Evolutionary conservation across 2,797 vertebrate species (phyloP).

Genomic region (Protonibea diacanthus): DNA sequence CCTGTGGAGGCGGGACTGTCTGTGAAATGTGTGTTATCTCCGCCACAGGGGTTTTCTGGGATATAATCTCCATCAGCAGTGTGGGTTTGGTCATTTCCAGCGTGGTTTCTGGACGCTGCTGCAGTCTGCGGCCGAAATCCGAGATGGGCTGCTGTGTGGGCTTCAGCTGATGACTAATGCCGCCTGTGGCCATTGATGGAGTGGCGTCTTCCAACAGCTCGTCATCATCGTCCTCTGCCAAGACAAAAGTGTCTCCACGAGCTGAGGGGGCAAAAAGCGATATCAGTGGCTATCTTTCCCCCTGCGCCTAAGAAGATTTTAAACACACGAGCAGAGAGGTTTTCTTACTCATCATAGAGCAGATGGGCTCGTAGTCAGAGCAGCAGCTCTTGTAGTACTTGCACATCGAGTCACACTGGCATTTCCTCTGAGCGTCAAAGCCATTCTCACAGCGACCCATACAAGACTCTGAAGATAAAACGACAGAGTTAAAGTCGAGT

Average conservation of each 20-base stretch:
- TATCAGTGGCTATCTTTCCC: not conserved
- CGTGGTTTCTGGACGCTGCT: slow-evolving; percentile 3
- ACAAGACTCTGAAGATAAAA: slow-evolving; percentile 88
- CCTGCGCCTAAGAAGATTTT: not conserved
- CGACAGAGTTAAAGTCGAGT: not conserved
- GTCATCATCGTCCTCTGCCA: slow-evolving; percentile 87
- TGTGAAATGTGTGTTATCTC: not conserved
- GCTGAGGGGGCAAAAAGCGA: slow-evolving; percentile 77
- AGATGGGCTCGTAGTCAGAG: slow-evolving; percentile 84
- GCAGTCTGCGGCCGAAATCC: slow-evolving; percentile 33
- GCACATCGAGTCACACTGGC: slow-evolving; percentile 95
- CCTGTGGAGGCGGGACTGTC: not conserved
- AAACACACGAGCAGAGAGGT: not conserved
- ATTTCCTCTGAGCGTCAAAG: slow-evolving; percentile 84
- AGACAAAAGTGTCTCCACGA: slow-evolving; percentile 91
- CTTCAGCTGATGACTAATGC: not conserved
- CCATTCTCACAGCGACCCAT: slow-evolving; percentile 88
- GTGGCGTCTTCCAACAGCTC: slow-evolving; percentile 53
- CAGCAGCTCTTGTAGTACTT: slow-evolving; percentile 96
- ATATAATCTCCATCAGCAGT: not conserved
- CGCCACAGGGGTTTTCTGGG: not conserved
- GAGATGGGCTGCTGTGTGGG: slow-evolving; percentile 3
- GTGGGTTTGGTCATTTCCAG: slow-evolving; percentile 56
- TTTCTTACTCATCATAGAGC: slow-evolving; percentile 87
- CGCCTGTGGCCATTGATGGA: rapidly evolving